Conservation (phyloP, 2,888 invertebrate genomes). For the Trichogramma dendrolimi region DNA sequence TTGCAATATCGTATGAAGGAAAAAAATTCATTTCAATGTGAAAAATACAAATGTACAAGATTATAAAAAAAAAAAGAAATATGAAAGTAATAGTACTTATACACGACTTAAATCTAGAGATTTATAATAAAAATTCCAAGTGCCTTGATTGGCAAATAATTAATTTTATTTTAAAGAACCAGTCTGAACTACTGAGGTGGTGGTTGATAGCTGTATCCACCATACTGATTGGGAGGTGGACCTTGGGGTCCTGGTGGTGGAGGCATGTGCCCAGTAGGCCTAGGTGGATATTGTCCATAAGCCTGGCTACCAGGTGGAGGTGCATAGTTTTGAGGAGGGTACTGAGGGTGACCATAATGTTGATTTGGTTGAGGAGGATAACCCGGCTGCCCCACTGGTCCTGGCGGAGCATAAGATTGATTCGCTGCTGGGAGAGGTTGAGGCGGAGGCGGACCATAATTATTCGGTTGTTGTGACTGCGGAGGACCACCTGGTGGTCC, state of each 20-base stretch:
- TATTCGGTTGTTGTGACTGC: slow-evolving; percentile 48
- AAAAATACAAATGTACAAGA: too few relatives aligned
- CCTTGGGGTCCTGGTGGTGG: slow-evolving; percentile 66
- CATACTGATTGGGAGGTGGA: slow-evolving; percentile 71
- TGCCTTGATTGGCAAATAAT: too few relatives aligned
- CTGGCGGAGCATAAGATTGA: slow-evolving; percentile 49
- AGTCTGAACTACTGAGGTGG: slow-evolving; percentile 60
- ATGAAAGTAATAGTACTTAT: too few relatives aligned
- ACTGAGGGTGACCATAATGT: slow-evolving; percentile 59
- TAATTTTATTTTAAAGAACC: too few relatives aligned
- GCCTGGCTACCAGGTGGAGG: slow-evolving; percentile 63
- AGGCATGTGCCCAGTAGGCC: slow-evolving; percentile 60
- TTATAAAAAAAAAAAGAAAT: too few relatives aligned
- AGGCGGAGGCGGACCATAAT: slow-evolving; percentile 51
- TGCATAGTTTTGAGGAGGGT: slow-evolving; percentile 58
- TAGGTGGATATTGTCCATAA: slow-evolving; percentile 60
- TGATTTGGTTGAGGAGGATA: slow-evolving; percentile 56
- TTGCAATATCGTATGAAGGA: too few relatives aligned
- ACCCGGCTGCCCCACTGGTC: slow-evolving; percentile 57
- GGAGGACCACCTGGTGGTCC: slow-evolving; percentile 45
- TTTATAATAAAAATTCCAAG: too few relatives aligned
- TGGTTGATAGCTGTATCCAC: slow-evolving; percentile 76
- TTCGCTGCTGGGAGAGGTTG: slow-evolving; percentile 56
- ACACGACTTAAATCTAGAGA: too few relatives aligned
- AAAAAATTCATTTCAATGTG: too few relatives aligned